Evolutionary conservation across 1,140 invertebrate genomes (phyloP).

Genomic region (Drosophila kanapiae): DNA sequence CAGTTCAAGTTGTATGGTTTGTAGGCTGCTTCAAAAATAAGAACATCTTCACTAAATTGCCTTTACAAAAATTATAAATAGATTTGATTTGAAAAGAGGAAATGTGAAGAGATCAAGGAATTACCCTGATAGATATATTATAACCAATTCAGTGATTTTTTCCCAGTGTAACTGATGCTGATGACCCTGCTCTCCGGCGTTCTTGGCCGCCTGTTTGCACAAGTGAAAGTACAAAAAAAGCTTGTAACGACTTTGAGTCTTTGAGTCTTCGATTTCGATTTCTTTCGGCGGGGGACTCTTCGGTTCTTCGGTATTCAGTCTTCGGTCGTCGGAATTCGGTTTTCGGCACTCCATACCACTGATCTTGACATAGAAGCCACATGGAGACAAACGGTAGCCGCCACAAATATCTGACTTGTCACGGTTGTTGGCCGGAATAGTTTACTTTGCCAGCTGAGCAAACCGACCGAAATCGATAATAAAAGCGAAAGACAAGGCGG

Average conservation of each 20-base stretch:
- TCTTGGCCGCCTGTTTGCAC: slow-evolving; percentile 72
- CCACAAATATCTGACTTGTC: slow-evolving; percentile 22
- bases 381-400: slow-evolving; percentile 40
- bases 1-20: no score
- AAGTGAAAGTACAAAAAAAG: slow-evolving; percentile 75
- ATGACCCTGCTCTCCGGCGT: slow-evolving; percentile 53
- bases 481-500: slow-evolving; percentile 32
- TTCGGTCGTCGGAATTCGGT: neutral
- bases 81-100: neutral
- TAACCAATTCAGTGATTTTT: neutral
- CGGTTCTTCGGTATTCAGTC: slow-evolving; percentile 4
- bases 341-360: slow-evolving; percentile 25
- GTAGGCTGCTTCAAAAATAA: no score
- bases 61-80: neutral
- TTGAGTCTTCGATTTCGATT: slow-evolving; percentile 36
- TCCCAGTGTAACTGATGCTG: slow-evolving; percentile 12
- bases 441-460: slow-evolving; percentile 42
- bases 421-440: slow-evolving; percentile 21
- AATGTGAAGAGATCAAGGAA: neutral
- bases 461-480: slow-evolving; percentile 33
- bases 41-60: no score
- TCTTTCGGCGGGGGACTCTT: slow-evolving; percentile 16
- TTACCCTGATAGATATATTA: neutral
- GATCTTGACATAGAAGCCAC: slow-evolving; percentile 73
- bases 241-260: slow-evolving; percentile 58